Base-by-base conservation (phyloP, 2,113 vertebrate genomes). In the Siphamia tubifer region DNA sequence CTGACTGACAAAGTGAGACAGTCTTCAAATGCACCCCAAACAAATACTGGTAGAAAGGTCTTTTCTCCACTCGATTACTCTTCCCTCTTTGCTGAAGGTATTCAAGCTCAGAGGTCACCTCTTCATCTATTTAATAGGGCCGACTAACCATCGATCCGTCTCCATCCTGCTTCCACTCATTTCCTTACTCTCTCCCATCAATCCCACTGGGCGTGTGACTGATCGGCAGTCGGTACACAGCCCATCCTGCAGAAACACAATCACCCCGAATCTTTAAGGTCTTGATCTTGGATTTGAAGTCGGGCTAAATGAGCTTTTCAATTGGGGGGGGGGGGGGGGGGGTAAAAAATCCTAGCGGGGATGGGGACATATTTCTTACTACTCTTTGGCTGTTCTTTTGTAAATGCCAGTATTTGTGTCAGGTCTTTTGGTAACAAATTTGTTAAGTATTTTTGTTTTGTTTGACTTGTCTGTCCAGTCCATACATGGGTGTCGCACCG, bases 101-200 rank as follows among this genome's bases (percentile, higher is more conserved):
- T 73, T 69, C 5, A 32, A 47, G 35, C 16, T 54, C 64, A 56
- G 68, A 74, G 80, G 80, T 83, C 57, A 82, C 57, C 45, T 24
- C 45, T 67, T 73, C 54, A 72, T 72, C 53, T 47, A 27, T 57
- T 54, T 36, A 61, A 65, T 39, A 65, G 57, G 57, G 68, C 68
- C 17, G 27, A 45, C 66, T 54, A 62, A 66, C 2, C 38, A 79
- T 68, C 4, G 60, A 82, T 82, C 55, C 9, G 5, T 15, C 34
- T 24, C 19, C 35, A 24, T 30, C 61, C 48, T 48, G 4, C 74
- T 52, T 10, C 31, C 12, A 8, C 36, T 61, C 44, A 39, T 45
- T 13, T 28, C 45, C 25, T 52, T 43, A 21, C 28, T 30, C n/a
- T 32, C 24, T 38, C 64, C 38, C 54, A 63, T 49, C 60, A 38